Evolutionary conservation across 2,888 invertebrate genomes (phyloP), one percentile per base, ranked within the genome.

Genomic region (Lepidocyrtoides sp.): DNA sequence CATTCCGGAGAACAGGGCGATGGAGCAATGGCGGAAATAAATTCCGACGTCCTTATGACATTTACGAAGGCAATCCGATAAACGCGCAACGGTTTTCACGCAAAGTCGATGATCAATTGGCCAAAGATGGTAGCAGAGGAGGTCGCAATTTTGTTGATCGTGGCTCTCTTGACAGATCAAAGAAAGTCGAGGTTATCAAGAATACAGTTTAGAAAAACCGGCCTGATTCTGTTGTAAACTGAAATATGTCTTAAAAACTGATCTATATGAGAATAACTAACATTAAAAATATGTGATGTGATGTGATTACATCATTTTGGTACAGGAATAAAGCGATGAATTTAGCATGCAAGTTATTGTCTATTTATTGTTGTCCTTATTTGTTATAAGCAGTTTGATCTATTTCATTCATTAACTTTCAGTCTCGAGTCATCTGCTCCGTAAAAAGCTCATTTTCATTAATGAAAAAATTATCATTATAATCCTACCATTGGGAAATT

Each of bases 1-100:
- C 89, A 14, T 89, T 89, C 75, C 81, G 88, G 5, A 81, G 23
- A 20, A n/a, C 20, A 23, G 1, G 23, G 20, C 29, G 20, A 5
- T 20, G 20, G 23, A 23, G 17, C 20, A n/a, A n/a, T n/a, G n/a
- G n/a, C 36, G 4, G 4, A 5, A 51, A 8, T 17, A 4, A 17
- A 44, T 1, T 0, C 10, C 44, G 20, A 4, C 54, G n/a, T 7
- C 0, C 3, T n/a, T 72, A 23, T 36, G 54, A 23, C 17, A 79
- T 1, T 36, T 79, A 17, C 20, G 75, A 75, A 26, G 75, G 75
- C 0, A 75, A 75, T 48, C 44, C 75, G 0, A 17, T 57, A 1
- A 57, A 79, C 12, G 54, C 54, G 0, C n/a, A 20, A 8, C 54
- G 79, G 12, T 79, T 54, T 79, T 20, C 54, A 1, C 29, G 79